Conservation (phyloP, 35 echinoderm and acorn worm genomes). For the Anneissia japonica region DNA sequence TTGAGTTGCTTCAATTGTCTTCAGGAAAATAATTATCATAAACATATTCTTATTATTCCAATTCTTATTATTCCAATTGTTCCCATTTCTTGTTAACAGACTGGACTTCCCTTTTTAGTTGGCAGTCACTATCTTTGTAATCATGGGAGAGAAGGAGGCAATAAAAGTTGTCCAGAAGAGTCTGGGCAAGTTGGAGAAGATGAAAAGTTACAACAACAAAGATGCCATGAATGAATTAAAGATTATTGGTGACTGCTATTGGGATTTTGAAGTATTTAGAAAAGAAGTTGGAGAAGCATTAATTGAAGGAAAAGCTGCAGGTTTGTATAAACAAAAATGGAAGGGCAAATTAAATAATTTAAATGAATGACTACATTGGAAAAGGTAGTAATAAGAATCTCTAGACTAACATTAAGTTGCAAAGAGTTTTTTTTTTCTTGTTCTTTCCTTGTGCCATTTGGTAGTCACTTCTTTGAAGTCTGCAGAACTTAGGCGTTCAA, state of each 20-base stretch:
- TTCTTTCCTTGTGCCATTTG: not conserved
- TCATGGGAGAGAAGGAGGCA: not conserved
- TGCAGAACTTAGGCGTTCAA: not conserved
- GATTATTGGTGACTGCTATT: slow-evolving; percentile 22
- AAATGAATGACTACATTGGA: not conserved
- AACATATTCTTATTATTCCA: no score
- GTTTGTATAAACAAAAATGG: not conserved
- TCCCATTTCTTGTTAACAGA: no score
- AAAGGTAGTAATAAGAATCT: not conserved
- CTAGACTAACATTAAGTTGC: not conserved
- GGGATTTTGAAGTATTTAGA: slow-evolving; percentile 14
- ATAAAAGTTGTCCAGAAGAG: not conserved
- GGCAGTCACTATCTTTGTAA: not conserved
- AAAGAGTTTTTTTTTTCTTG: not conserved
- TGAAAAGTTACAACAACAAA: slow-evolving; percentile 14
- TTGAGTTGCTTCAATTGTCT: no score
- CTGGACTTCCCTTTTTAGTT: no score
- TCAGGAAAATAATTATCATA: no score
- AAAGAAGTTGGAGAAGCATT: slow-evolving; percentile 10
- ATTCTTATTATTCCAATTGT: no score
- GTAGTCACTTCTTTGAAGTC: not conserved
- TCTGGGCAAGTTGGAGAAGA: slow-evolving; percentile 8
- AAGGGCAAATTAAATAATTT: not conserved
- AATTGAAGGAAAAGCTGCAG: slow-evolving; percentile 8
- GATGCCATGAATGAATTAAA: slow-evolving; percentile 15